Evolutionary conservation across 2,113 vertebrate genomes (phyloP).

Genomic region (Prionailurus bengalensis): DNA sequence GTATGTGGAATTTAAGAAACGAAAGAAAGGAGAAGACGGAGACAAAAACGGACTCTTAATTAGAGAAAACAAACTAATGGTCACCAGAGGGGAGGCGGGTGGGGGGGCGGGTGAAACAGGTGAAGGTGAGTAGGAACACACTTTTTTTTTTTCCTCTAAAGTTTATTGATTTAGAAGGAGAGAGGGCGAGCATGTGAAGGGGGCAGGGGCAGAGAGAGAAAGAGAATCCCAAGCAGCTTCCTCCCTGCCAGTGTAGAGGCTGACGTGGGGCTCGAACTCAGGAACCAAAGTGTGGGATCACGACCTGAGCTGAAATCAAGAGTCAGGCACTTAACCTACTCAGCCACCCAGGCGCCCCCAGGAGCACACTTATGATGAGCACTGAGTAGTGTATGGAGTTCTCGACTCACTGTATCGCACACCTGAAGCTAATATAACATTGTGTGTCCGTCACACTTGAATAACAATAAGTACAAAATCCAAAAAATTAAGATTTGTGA

Average conservation of each 20-base stretch:
- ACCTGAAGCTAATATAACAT: background rate
- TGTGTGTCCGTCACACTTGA: background rate
- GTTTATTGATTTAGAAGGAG: too few species aligned
- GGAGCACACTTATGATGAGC: background rate
- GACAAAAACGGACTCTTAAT: background rate
- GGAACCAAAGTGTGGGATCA: background rate
- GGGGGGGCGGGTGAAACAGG: too few species aligned
- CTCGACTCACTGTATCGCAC: background rate
- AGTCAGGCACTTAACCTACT: background rate
- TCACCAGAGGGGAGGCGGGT: too few species aligned
- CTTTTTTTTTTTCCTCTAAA: too few species aligned
- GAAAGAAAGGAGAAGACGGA: background rate
- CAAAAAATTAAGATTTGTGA: background rate
- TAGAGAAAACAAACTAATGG: background rate
- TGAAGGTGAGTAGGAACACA: too few species aligned
- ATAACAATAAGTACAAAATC: background rate
- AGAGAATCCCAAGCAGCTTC: background rate
- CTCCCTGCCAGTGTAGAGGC: background rate
- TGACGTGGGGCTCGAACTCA: background rate
- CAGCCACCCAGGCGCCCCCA: background rate
- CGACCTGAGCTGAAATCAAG: background rate
- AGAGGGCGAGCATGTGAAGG: too few species aligned
- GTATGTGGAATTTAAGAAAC: background rate
- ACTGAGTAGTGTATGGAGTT: background rate
- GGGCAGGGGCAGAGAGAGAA: background rate